phyloP scores from a whole-genome alignment of 2,797 vertebrate genomes.

The Urophycis tenuis region DNA sequence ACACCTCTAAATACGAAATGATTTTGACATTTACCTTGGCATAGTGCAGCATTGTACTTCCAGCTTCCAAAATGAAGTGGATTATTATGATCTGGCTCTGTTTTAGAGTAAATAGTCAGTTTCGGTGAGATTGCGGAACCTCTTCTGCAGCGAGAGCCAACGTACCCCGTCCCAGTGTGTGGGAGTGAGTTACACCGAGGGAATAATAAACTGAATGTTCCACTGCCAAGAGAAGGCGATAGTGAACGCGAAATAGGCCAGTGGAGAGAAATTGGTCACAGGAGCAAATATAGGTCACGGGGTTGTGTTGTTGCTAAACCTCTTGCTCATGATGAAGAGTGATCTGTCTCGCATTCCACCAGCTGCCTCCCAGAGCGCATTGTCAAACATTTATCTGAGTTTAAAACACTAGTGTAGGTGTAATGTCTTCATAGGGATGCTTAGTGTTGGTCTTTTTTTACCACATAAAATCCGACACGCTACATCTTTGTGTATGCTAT shows the following conservation, averaged over 20 bases:
- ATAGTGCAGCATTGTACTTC: not conserved
- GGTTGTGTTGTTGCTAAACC: not conserved
- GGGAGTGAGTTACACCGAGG: slow-evolving; percentile 2
- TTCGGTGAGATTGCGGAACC: not conserved
- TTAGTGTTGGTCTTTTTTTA: too few species aligned
- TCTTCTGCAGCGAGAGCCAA: not conserved
- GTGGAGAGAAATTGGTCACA: not conserved
- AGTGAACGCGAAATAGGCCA: not conserved
- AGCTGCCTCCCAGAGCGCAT: not conserved
- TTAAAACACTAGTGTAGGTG: too few species aligned
- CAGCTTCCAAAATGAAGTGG: not conserved
- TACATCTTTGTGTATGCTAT: too few species aligned
- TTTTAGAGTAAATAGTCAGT: too few species aligned
- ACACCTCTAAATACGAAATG: not conserved
- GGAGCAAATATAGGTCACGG: not conserved
- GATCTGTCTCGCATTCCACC: not conserved
- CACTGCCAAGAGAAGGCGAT: not conserved
- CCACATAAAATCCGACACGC: too few species aligned
- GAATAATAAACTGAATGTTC: not conserved
- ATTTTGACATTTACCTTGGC: not conserved
- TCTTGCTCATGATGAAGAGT: not conserved
- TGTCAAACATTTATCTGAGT: not conserved
- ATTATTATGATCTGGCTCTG: not conserved
- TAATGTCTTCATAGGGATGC: too few species aligned
- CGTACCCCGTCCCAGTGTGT: not conserved